These are phyloP conservation scores for Sus cebifrons DNA, from an alignment of 2,797 vertebrate species.

Conservation along the genomic window DNA sequence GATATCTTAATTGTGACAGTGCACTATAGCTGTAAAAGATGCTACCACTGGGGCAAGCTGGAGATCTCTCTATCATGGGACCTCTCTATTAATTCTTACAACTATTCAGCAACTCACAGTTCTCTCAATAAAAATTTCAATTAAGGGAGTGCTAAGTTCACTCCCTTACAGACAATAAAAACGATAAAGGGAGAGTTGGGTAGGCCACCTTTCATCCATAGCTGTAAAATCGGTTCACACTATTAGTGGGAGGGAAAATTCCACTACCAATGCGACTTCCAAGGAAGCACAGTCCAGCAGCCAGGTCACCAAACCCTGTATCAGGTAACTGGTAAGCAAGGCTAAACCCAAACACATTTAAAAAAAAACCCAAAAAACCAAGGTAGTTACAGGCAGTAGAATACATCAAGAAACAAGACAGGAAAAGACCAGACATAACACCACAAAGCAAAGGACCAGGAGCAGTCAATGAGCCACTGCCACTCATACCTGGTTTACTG, in stretches of 20 bases:
- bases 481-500: neutral
- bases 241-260: neutral
- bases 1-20: conserved; percentile 16
- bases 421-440: neutral
- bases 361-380: neutral
- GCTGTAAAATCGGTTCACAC: neutral
- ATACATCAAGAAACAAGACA: neutral
- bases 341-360: conserved; percentile 21
- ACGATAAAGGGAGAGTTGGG: neutral
- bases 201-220: neutral
- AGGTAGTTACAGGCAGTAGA: neutral
- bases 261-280: conserved; percentile 25
- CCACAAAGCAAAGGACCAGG: neutral
- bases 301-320: neutral
- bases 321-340: neutral
- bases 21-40: neutral
- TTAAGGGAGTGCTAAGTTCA: neutral
- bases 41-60: neutral
- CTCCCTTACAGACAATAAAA: neutral
- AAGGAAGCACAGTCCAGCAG: neutral
- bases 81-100: conserved; percentile 14
- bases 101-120: neutral
- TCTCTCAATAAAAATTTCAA: neutral
- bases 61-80: neutral
- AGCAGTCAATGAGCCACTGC: neutral